Percentiles rank a stretch among this genome's conserved stretches.
phyloP scores from a whole-genome alignment of 2,888 invertebrate genomes.

The Rhopalosiphum nymphaeae region DNA sequence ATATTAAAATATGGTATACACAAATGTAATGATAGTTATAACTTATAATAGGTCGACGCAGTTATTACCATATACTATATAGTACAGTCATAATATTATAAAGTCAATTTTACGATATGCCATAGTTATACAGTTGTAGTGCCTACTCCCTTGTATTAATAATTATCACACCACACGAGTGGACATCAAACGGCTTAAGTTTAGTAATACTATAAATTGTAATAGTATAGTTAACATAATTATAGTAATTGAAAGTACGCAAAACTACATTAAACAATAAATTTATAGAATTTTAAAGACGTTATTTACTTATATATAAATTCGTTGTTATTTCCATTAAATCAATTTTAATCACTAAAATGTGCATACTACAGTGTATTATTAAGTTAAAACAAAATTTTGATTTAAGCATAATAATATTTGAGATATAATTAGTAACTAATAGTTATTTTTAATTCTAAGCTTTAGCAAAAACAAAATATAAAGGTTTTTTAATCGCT shows the following conservation, averaged over 20 bases:
- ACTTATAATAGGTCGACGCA: neutral
- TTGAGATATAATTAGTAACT: neutral
- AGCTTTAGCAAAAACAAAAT: neutral
- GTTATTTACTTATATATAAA: neutral
- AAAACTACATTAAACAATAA: neutral
- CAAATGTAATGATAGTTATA: neutral
- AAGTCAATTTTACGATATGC: neutral
- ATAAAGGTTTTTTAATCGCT: neutral
- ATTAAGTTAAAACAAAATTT: neutral
- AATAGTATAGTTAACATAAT: neutral
- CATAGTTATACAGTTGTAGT: neutral
- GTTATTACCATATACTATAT: neutral
- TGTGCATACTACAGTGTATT: neutral
- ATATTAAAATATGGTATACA: neutral
- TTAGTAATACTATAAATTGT: neutral
- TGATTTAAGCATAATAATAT: neutral
- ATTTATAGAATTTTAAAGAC: neutral
- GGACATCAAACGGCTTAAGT: neutral
- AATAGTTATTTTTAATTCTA: neutral
- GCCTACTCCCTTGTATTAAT: neutral
- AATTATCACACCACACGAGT: neutral
- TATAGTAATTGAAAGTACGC: neutral
- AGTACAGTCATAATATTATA: neutral
- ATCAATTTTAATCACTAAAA: neutral
- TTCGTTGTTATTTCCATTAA: neutral